Conservation (phyloP, 2,888 invertebrate species). For the Trachelus stipa region DNA sequence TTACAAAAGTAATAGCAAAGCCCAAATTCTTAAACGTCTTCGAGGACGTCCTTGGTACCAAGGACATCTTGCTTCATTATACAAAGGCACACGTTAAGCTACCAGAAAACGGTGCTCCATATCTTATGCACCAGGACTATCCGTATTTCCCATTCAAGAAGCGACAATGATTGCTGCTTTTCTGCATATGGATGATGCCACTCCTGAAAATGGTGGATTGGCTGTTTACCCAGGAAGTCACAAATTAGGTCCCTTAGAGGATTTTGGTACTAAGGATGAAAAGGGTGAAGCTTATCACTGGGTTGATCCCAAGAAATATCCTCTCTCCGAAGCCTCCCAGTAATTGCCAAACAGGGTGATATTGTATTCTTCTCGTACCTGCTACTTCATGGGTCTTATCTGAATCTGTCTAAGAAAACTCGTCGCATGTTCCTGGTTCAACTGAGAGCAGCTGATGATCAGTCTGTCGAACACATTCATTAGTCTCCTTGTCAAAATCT, state of each 20-base stretch:
- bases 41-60: constrained; percentile 70
- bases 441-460: constrained; percentile 70
- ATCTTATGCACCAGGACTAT: constrained; percentile 74
- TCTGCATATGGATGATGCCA: constrained; percentile 71
- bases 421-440: constrained; percentile 72
- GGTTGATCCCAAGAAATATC: constrained; percentile 68
- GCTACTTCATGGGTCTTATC: constrained; percentile 71
- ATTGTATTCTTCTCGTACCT: constrained; percentile 73
- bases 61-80: constrained; percentile 72
- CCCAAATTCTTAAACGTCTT: constrained; percentile 69
- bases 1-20: constrained; percentile 68
- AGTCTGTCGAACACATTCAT: constrained; percentile 65
- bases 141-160: constrained; percentile 73
- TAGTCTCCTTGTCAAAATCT: constrained; percentile 70
- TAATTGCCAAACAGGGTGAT: constrained; percentile 70
- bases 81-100: constrained; percentile 74
- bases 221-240: constrained; percentile 73
- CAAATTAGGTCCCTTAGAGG: constrained; percentile 70
- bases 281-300: constrained; percentile 67
- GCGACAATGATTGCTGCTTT: constrained; percentile 73
- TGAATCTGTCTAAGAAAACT: constrained; percentile 66
- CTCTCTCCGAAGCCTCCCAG: constrained; percentile 69
- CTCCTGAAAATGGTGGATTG: constrained; percentile 72
- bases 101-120: constrained; percentile 71
- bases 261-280: constrained; percentile 66